Evolutionary conservation across 2,797 vertebrate species (phyloP).

Genomic region (Enteromius treurensis): DNA sequence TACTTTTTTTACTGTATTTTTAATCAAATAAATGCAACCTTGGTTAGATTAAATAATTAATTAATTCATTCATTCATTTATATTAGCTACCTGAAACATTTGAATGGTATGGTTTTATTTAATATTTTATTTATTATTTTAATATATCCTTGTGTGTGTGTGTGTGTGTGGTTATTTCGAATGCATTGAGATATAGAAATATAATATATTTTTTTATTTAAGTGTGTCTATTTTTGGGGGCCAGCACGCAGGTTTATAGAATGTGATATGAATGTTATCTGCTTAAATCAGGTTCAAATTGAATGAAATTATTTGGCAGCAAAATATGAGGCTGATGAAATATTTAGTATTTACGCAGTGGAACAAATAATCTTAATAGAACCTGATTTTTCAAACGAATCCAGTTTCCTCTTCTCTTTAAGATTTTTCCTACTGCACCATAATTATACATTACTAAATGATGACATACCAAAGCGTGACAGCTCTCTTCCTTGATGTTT

Average conservation of each 20-base stretch:
- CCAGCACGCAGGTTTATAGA: neutral
- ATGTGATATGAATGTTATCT: neutral
- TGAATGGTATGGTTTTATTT: neutral
- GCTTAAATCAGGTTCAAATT: neutral
- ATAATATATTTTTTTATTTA: neutral
- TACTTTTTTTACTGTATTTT: no score
- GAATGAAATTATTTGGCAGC: neutral
- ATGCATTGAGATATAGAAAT: no score
- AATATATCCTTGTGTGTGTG: neutral
- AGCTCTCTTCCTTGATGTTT: constrained; percentile 14
- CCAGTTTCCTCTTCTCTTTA: constrained; percentile 1
- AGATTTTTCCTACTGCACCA: neutral
- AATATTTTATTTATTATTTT: neutral
- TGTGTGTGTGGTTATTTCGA: no score
- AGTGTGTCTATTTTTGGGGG: neutral
- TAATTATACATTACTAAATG: constrained; percentile 12
- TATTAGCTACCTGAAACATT: neutral
- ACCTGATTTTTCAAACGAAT: constrained; percentile 15
- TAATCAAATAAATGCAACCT: no score
- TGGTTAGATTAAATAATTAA: no score
- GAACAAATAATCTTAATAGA: constrained; percentile 17
- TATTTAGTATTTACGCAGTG: constrained; percentile 28
- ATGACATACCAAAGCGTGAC: constrained; percentile 3
- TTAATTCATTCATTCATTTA: no score
- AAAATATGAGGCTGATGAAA: constrained; percentile 16